Base-by-base conservation (phyloP, 2,888 invertebrate species). In the Cephonodes hylas region DNA sequence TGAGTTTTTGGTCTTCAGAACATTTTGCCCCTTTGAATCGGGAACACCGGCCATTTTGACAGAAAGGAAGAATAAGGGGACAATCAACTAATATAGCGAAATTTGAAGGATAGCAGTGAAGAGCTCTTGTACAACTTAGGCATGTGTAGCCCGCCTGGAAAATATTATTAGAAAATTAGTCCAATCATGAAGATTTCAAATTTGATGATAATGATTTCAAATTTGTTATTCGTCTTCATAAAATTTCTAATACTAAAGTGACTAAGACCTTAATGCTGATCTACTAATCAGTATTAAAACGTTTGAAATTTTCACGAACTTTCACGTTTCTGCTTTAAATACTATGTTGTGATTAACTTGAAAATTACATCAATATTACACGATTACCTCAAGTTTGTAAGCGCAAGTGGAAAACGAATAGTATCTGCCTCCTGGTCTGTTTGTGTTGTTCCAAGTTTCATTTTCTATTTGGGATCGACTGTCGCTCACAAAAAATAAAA, bases 61-160 rank as follows among this genome's bases (percentile, higher is more conserved):
- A 82, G 64, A 68, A 76, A 3, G 79, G 76, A 23, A 80, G 75
- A 2, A 74, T 62, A 0, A 77, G 79, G 10, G 73, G 73, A 61
- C 83, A 83, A 53, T 82, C 71, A 0, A 81, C 80, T 20, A 77
- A 58, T 4, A 83, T 71, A 8, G 77, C 82, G 20, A 75, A 74
- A 58, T 77, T 79, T 6, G 67, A 75, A 1, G 72, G 68, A 64
- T 75, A 81, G 66, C 83, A 83, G 63, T 80, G 83, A 0, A 82
- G 70, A 0, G 82, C 77, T 58, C 72, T 70, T 6, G 67, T 71
- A 58, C 83, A 83, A 34, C 74, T 69, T 8, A 77, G 42, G 59
- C 82, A 82, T 23, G 75, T 76, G 63, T 80, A 82, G 2, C 83
- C 83, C 7, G 77, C 71, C 82, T 83, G 72, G 15, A 70, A 74